Evolutionary conservation across 1,140 invertebrate genomes (phyloP), one percentile per base, ranked within the genome.

Genomic region (Rhynchophorus ferrugineus): DNA sequence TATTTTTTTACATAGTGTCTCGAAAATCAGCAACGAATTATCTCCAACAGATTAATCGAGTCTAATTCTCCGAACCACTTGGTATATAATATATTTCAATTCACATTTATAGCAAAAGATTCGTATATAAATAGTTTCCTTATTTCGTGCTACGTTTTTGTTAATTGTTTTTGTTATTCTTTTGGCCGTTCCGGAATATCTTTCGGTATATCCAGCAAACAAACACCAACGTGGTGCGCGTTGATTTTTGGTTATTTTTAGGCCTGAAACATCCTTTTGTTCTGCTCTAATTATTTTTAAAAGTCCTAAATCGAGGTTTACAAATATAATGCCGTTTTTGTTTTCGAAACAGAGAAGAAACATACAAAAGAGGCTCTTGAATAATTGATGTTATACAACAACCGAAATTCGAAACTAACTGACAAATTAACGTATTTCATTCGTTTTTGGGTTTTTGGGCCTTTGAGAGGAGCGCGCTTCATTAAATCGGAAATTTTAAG

Each of bases 51-150:
- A 33, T 33, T n/a, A n/a, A 33, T n/a, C 6, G 6, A 33, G 6
- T 33, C n/a, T 33, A 5, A n/a, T 9, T 9, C 5, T 37, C 9
- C 24, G 41, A 19, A 22, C 2, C 24, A 44, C 24, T 16, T 22
- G 16, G 20, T 44, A 44, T 34, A 44, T 17, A 34, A n/a, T n/a
- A n/a, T n/a, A n/a, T n/a, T n/a, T n/a, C n/a, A n/a, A n/a, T 13
- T 16, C n/a, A 13, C 13, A 11, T 19, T 19, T 7, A 16, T 29
- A 29, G 33, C 13, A 16, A 46, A 45, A 52, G 38, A 18, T 46
- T 7, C 14, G 22, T 52, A 52, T 36, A 52, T 52, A 52, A 52
- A 52, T 52, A 52, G 19, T 46, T 24, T 51, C 37, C 29, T 44
- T 20, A 22, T 44, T 44, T 24, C 14, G 14, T 44, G 14, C 6